These are phyloP conservation scores for Megaustenia siamemsis DNA, from an alignment of 2,888 invertebrate species.

Conservation along the genomic window DNA sequence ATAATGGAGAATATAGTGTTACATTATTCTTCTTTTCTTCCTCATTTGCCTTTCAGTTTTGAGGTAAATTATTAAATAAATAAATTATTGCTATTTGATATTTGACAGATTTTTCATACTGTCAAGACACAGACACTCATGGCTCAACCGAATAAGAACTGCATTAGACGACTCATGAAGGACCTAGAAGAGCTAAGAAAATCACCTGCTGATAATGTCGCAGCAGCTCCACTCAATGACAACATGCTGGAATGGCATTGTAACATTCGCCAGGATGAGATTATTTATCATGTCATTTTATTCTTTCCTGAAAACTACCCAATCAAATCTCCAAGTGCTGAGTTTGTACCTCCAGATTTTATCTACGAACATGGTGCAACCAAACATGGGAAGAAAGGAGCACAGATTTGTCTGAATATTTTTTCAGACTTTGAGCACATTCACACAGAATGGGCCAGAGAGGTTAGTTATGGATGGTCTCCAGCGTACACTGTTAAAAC, in stretches of 20 bases:
- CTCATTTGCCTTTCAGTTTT: too few species aligned
- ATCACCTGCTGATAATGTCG: conserved; percentile 70
- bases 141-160: conserved; percentile 61
- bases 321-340: conserved; percentile 71
- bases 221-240: conserved; percentile 70
- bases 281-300: conserved; percentile 70
- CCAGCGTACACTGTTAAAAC: conserved; percentile 74
- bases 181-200: conserved; percentile 67
- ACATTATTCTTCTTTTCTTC: too few species aligned
- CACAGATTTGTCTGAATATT: conserved; percentile 69
- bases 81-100: too few species aligned
- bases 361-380: conserved; percentile 70
- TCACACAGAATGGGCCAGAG: conserved; percentile 73
- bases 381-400: conserved; percentile 69
- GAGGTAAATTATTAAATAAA: too few species aligned
- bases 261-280: conserved; percentile 70
- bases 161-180: conserved; percentile 68
- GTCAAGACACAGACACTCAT: background rate
- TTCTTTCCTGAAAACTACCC: conserved; percentile 72
- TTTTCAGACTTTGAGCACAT: conserved; percentile 73
- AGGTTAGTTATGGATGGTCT: conserved; percentile 71
- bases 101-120: background rate
- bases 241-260: conserved; percentile 76
- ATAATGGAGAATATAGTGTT: too few species aligned
- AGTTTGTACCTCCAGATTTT: conserved; percentile 71